Percentiles rank a stretch among this genome's conserved stretches.
Evolutionary conservation across 2,113 vertebrate species (phyloP).

Genomic region (Zapus hudsonius): DNA sequence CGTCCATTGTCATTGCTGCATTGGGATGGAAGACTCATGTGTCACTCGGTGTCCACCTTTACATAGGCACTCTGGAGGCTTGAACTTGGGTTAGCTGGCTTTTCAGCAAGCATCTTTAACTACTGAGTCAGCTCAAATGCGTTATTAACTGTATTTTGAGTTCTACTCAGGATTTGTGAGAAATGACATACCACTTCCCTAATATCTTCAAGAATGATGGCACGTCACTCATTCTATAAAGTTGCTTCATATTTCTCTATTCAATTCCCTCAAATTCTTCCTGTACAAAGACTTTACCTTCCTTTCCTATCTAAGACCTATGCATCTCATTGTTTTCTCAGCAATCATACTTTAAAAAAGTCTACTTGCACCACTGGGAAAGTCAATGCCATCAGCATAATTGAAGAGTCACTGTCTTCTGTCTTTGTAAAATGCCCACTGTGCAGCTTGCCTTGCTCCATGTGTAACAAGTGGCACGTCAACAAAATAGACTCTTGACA

Average conservation of each 20-base stretch:
- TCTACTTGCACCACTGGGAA: neutral
- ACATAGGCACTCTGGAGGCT: no score
- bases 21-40: no score
- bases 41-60: no score
- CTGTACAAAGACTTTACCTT: neutral
- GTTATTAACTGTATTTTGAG: neutral
- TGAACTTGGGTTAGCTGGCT: no score
- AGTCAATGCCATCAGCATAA: neutral
- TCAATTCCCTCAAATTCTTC: neutral
- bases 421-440: neutral
- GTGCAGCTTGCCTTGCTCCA: neutral
- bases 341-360: neutral
- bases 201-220: neutral
- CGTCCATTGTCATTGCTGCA: no score
- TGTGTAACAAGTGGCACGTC: neutral
- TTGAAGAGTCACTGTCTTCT: neutral
- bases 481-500: neutral
- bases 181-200: neutral
- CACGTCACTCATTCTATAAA: neutral
- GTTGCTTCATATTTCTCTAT: conserved; percentile 4
- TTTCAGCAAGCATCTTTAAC: no score
- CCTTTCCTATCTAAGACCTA: neutral
- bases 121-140: neutral
- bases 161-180: neutral
- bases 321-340: neutral